A percentile compares a stretch with the other conserved stretches of the same genome.
These are phyloP conservation scores for Colletes latitarsis DNA, from an alignment of 1,140 invertebrate species.

Conservation along the genomic window DNA sequence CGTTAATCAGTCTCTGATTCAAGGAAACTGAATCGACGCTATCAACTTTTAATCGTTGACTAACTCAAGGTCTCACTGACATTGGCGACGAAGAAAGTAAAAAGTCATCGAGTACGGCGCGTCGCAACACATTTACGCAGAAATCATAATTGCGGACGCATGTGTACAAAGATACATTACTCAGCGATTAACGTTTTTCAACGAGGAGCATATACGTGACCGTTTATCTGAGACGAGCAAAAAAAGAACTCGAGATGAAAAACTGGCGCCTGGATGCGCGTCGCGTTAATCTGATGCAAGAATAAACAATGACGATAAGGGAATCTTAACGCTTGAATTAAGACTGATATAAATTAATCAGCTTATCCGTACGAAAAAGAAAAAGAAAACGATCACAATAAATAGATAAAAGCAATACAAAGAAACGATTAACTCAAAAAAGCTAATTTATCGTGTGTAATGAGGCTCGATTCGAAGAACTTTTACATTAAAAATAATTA, in stretches of 20 bases:
- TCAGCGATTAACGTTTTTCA: neutral
- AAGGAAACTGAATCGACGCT: too few relatives aligned
- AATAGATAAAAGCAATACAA: neutral
- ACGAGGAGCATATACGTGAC: neutral
- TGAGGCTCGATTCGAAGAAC: neutral
- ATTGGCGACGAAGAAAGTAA: neutral
- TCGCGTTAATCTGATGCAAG: slow-evolving; percentile 2
- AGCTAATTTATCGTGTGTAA: too few relatives aligned
- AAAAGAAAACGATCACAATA: too few relatives aligned
- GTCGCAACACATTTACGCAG: neutral
- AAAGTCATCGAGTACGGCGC: neutral
- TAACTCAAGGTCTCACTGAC: too few relatives aligned
- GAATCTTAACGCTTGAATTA: too few relatives aligned
- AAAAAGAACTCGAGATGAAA: slow-evolving; percentile 3
- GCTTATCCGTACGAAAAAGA: neutral
- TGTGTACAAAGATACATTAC: neutral
- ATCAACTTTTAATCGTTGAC: too few relatives aligned
- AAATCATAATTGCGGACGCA: slow-evolving; percentile 3
- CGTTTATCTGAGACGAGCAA: neutral
- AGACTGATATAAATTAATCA: neutral
- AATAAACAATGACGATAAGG: slow-evolving; percentile 7
- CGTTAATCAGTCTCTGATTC: too few relatives aligned
- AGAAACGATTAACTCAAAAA: neutral
- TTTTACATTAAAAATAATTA: too few relatives aligned
- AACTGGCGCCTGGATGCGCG: slow-evolving; percentile 8